Base-by-base conservation (phyloP, 2,888 invertebrate genomes). In the Leucania comma region DNA sequence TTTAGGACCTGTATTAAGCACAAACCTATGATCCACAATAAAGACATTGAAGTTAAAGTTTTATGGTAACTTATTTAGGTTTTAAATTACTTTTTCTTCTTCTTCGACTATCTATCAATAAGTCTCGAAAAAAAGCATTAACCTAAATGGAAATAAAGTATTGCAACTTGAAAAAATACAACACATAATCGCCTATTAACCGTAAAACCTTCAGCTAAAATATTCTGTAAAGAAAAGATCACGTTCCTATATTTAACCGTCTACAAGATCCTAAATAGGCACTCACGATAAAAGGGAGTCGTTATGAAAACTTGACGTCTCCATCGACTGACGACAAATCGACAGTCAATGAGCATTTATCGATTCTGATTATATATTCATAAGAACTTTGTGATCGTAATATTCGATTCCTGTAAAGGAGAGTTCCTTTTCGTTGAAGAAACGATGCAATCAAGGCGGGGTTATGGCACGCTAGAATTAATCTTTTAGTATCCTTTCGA, bases 331-430 rank as follows among this genome's bases (percentile, higher is more conserved):
- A 66, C 75, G 69, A 77, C 51, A 80, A 68, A 68, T 79, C 74
- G 35, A 83, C 79, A 80, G 68, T 78, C 86, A 81, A 84, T 84
- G 80, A 86, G 77, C 81, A 78, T 82, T 88, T 83, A 83, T 84
- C 85, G 84, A 82, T 84, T 71, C 75, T 78, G 78, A 78, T 85
- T 78, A 80, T 61, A 82, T 83, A 84, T 84, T 83, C 84, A 83
- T 83, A 58, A 75, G 75, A 69, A 76, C 71, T 68, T 74, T 78
- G 84, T 82, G 83, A 75, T 80, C 75, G 72, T 75, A 83, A 84
- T 80, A 80, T 72, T 67, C 71, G 57, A 61, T 69, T 60, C 53
- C 60, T 42, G 2, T 50, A 67, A 83, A 77, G 81, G 75, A 57
- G 35, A 29, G 29, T 4, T 29, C 56, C 64, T 56, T 66, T 81